Conservation (phyloP, 2,113 vertebrate genomes). For the Bufo gargarizans region DNA sequence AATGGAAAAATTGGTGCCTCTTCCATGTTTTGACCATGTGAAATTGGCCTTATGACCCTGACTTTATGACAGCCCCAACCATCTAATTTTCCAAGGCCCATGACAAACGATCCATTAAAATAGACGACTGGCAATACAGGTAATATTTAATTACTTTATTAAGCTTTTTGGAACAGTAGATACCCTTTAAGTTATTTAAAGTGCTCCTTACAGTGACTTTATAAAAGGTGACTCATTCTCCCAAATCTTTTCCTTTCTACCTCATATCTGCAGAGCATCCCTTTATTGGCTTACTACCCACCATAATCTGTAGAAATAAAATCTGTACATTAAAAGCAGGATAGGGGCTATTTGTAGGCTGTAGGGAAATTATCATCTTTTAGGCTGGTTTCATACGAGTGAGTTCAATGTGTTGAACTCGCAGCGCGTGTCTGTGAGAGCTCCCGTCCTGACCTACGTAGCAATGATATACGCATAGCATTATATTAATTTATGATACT, state of each 20-base stretch:
- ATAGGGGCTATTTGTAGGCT: not conserved
- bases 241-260: not conserved
- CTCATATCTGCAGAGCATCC: too few relatives aligned
- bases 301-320: not conserved
- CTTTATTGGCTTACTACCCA: not conserved
- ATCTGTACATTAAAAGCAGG: not conserved
- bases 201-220: slow-evolving; percentile 21
- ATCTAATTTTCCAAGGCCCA: not conserved
- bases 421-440: too few relatives aligned
- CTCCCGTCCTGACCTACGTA: too few relatives aligned
- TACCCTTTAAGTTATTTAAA: not conserved
- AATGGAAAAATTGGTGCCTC: too few relatives aligned
- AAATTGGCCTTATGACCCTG: too few relatives aligned
- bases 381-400: too few relatives aligned
- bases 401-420: too few relatives aligned
- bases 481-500: too few relatives aligned
- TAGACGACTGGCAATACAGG: not conserved
- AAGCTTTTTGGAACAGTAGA: not conserved
- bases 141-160: not conserved
- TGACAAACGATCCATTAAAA: not conserved
- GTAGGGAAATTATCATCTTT: not conserved
- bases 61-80: too few relatives aligned
- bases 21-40: too few relatives aligned
- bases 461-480: too few relatives aligned
- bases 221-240: not conserved